Evolutionary conservation across 2,113 vertebrate genomes (phyloP).

Genomic region (Zosterops lateralis): DNA sequence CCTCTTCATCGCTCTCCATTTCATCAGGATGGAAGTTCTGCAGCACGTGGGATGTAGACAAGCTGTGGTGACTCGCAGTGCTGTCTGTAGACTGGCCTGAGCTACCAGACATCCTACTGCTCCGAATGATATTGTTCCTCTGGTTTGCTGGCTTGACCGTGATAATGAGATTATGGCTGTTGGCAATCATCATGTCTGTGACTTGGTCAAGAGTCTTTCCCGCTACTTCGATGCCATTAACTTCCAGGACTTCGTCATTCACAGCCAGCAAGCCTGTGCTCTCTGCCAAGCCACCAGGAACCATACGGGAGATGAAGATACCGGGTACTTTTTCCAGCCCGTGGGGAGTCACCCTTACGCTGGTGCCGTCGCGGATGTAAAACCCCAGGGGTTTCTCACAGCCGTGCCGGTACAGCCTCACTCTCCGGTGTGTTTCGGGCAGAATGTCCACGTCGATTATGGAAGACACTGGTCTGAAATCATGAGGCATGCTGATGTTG

Average conservation of each 20-base stretch:
- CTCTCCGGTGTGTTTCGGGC: constrained; percentile 92
- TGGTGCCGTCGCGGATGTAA: constrained; percentile 95
- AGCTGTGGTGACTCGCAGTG: constrained; percentile 81
- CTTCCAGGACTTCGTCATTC: constrained; percentile 98
- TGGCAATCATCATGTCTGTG: constrained; percentile 99
- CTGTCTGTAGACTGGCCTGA: constrained; percentile 91
- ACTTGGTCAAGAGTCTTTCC: constrained; percentile 97
- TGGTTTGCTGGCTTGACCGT: constrained; percentile 98
- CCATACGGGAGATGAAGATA: constrained; percentile 97
- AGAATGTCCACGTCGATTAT: constrained; percentile 98
- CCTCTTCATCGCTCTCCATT: constrained; percentile 92
- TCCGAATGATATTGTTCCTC: constrained; percentile 92
- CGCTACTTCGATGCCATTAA: constrained; percentile 97
- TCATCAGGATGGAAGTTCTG: constrained; percentile 88
- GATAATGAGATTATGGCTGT: constrained; percentile 97
- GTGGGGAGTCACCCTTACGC: constrained; percentile 91
- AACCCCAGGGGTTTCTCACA: constrained; percentile 96
- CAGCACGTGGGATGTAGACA: constrained; percentile 66
- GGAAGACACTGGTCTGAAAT: constrained; percentile 95
- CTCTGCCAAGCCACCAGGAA: constrained; percentile 93
- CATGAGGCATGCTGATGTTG: constrained; percentile 92
- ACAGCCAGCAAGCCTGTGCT: constrained; percentile 96
- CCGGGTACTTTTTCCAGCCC: constrained; percentile 95
- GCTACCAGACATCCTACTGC: constrained; percentile 88
- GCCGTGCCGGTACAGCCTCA: constrained; percentile 90